Percentiles rank a stretch among this genome's conserved stretches.
Conservation (phyloP, 2,888 invertebrate genomes). For the Oxyteleia sp. region DNA sequence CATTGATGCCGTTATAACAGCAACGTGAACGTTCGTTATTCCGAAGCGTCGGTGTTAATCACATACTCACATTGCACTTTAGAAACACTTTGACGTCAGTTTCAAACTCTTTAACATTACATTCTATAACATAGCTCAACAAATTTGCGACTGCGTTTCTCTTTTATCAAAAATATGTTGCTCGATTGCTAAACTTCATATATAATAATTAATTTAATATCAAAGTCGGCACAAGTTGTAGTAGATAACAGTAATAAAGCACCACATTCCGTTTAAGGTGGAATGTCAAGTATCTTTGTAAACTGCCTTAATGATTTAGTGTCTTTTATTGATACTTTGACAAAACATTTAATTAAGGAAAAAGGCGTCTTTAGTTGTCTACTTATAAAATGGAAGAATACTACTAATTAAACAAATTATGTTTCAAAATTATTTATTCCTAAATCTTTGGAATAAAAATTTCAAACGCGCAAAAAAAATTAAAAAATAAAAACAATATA, state of each 20-base stretch:
- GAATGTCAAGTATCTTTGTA: too few species aligned
- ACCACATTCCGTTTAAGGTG: background rate
- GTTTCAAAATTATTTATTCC: too few species aligned
- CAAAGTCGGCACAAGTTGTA: background rate
- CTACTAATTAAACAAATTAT: too few species aligned
- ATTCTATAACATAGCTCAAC: conserved; percentile 19
- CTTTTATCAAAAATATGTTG: conserved; percentile 32
- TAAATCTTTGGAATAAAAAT: too few species aligned
- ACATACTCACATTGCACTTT: conserved; percentile 48
- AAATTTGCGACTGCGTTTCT: conserved; percentile 18
- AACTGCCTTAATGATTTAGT: too few species aligned
- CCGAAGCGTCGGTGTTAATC: conserved; percentile 54
- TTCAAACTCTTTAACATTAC: conserved; percentile 42
- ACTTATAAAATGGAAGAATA: too few species aligned
- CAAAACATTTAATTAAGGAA: too few species aligned
- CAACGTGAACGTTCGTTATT: conserved; percentile 54
- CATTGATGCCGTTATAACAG: conserved; percentile 52
- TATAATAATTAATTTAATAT: conserved; percentile 30
- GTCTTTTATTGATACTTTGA: too few species aligned
- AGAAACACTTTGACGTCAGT: conserved; percentile 63
- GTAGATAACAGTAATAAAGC: background rate
- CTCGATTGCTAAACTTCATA: conserved; percentile 13
- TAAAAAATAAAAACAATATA: too few species aligned
- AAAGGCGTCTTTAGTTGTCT: too few species aligned
- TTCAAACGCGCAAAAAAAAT: too few species aligned